Conservation (phyloP, 2,888 invertebrate genomes). For the Noctua fimbriata region DNA sequence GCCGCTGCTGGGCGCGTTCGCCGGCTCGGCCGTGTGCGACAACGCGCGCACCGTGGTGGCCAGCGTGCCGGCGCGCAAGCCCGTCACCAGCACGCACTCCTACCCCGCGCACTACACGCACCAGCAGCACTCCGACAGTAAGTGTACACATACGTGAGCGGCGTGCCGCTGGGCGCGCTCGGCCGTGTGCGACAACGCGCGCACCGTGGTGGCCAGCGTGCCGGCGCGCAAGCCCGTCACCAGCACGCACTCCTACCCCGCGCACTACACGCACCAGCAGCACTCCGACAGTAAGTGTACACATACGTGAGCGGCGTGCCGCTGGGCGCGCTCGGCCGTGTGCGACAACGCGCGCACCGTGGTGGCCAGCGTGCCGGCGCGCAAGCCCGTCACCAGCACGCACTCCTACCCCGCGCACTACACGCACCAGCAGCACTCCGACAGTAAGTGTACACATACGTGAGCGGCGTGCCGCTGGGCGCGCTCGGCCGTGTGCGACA, state of each 20-base stretch:
- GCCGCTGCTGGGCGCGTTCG: slow-evolving; percentile 88
- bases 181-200: slow-evolving; percentile 94
- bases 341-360: not conserved
- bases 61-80: slow-evolving; percentile 86
- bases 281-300: slow-evolving; percentile 61
- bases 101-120: slow-evolving; percentile 62
- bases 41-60: slow-evolving; percentile 5
- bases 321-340: not conserved
- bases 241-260: slow-evolving; percentile 51
- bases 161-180: slow-evolving; percentile 75
- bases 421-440: slow-evolving; percentile 62
- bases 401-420: slow-evolving; percentile 62
- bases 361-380: slow-evolving; percentile 78
- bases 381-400: slow-evolving; percentile 77
- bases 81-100: slow-evolving; percentile 27
- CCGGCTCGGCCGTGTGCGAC: slow-evolving; percentile 7
- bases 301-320: not conserved
- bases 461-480: not conserved
- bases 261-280: slow-evolving; percentile 60
- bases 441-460: slow-evolving; percentile 36
- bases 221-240: slow-evolving; percentile 78
- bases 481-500: slow-evolving; percentile 79
- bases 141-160: not conserved
- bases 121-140: slow-evolving; percentile 64
- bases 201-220: slow-evolving; percentile 92